Evolutionary conservation across 1,140 invertebrate genomes (phyloP).

Genomic region (Helicoverpa zea): DNA sequence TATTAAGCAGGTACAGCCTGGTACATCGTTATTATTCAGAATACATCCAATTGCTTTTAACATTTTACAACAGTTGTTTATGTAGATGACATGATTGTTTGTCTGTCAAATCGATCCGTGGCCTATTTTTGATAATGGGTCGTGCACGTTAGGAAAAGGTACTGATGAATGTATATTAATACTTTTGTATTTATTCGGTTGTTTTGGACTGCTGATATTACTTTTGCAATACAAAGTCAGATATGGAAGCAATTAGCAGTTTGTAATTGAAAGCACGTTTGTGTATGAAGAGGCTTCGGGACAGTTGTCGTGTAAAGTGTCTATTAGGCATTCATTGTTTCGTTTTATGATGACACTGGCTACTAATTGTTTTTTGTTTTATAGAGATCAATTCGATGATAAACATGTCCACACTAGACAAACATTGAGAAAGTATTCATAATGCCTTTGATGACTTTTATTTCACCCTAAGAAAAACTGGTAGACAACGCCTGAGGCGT

Average conservation of each 20-base stretch:
- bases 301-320: too few species aligned
- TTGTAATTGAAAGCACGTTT: neutral
- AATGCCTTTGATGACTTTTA: neutral
- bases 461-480: neutral
- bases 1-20: neutral
- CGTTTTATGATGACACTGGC: too few species aligned
- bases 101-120: constrained; percentile 1
- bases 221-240: neutral
- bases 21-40: neutral
- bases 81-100: neutral
- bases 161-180: neutral
- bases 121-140: neutral
- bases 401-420: too few species aligned
- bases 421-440: neutral
- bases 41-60: neutral
- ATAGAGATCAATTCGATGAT: too few species aligned
- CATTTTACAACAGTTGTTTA: neutral
- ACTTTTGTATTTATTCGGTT: neutral
- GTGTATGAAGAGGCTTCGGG: neutral
- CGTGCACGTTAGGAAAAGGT: neutral
- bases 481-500: too few species aligned
- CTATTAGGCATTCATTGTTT: too few species aligned
- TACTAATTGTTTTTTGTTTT: too few species aligned
- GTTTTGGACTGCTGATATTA: neutral
- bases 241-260: neutral